A percentile compares a stretch with the other conserved stretches of the same genome.
Conservation (phyloP, 2,113 vertebrate species). For the Isurus oxyrinchus region DNA sequence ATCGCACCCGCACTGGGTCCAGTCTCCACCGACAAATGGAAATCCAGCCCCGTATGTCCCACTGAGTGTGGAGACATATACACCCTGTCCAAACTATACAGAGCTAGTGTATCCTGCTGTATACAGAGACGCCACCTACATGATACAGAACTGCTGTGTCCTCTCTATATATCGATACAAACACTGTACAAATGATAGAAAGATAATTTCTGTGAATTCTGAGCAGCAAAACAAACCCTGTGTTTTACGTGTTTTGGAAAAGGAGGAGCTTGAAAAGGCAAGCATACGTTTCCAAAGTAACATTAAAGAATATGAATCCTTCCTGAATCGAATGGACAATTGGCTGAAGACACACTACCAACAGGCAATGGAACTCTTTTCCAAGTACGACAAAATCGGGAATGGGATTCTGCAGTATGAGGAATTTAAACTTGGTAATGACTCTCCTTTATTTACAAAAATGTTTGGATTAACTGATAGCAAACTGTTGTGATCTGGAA, state of each 20-base stretch:
- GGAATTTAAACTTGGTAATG: slow-evolving; percentile 43
- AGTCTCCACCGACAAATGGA: too few relatives aligned
- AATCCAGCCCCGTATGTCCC: too few relatives aligned
- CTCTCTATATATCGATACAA: not conserved
- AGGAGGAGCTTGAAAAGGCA: slow-evolving; percentile 29
- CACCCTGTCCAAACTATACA: too few relatives aligned
- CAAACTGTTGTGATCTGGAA: not conserved
- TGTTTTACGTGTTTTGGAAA: not conserved
- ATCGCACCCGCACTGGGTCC: too few relatives aligned
- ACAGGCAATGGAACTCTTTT: slow-evolving; percentile 40
- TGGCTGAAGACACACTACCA: slow-evolving; percentile 40
- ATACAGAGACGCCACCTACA: too few relatives aligned
- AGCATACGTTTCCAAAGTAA: not conserved
- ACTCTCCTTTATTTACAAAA: not conserved
- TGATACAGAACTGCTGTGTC: not conserved
- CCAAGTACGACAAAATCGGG: slow-evolving; percentile 5
- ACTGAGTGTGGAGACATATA: too few relatives aligned
- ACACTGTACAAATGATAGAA: too few relatives aligned
- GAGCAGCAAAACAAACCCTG: not conserved
- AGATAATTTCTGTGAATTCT: not conserved
- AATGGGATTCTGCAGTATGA: slow-evolving; percentile 41
- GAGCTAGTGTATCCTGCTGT: too few relatives aligned
- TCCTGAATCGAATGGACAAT: slow-evolving; percentile 29
- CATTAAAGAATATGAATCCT: not conserved
- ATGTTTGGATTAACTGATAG: not conserved